Base-by-base conservation (phyloP, 2,888 invertebrate genomes). In the Tupiocoris notatus region DNA sequence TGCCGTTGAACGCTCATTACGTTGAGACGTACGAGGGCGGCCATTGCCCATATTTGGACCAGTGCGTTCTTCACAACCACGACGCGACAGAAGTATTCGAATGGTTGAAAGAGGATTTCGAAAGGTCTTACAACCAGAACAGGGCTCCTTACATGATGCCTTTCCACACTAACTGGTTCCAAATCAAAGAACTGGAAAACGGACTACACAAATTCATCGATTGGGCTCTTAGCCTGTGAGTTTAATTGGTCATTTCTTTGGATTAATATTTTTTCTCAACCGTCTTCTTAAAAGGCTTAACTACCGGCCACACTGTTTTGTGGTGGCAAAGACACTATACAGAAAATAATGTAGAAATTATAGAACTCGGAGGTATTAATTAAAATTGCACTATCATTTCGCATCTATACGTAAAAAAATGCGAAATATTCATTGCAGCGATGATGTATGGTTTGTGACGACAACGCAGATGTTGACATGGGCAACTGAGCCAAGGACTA, bases 161-260 rank as follows among this genome's bases (percentile, higher is more conserved):
- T 0, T 92, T 95, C 89, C 96, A 97, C 83, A 96, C 96, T 0
- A 96, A 95, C 85, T 97, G 97, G 97, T 96, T 97, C 87, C 94
- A 92, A 83, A 93, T 91, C 81, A 93, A 92, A 82, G 92, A 89
- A 81, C 86, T 94, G 12, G 94, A 94, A 83, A 86, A 86, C 77
- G 95, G 95, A 20, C 86, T 96, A 0, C 91, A 92, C 81, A 93
- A 93, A 84, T 96, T 96, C 85, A 85, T 96, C 77, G 90, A 91
- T 80, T 95, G 94, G 92, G 89, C 91, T 0, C 85, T 89, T 59
- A 87, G 88, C 80, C 84, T 90, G 91, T 92, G 85, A 88, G 89
- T 87, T 80, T 67, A 21, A 22, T 70, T 39, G n/a, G 24, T 59
- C n/a, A n/a, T 3, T 70, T 67, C 18, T 17, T 67, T 56, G 61